These are phyloP conservation scores for Dipodomys spectabilis DNA, from an alignment of 2,113 vertebrate genomes.

Conservation along the genomic window DNA sequence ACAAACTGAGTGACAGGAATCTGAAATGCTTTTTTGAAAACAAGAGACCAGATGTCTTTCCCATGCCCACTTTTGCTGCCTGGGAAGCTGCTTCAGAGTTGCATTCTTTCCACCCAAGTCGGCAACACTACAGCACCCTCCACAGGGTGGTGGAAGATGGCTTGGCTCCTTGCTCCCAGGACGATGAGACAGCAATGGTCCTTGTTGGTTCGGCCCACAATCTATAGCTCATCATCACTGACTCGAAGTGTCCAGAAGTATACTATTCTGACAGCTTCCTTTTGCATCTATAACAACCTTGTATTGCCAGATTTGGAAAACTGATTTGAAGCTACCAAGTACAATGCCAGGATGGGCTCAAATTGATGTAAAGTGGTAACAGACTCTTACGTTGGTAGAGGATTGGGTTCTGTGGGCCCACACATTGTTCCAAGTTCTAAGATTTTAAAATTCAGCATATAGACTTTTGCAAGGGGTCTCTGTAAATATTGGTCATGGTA, in stretches of 20 bases:
- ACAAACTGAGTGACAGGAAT: conserved; percentile 90
- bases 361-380: background rate
- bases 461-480: background rate
- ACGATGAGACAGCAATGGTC: conserved; percentile 86
- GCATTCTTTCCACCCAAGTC: conserved; percentile 85
- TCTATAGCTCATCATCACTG: conserved; percentile 52
- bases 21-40: conserved; percentile 91
- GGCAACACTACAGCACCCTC: conserved; percentile 90
- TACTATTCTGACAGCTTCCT: background rate
- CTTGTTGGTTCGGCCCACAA: conserved; percentile 78
- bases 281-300: background rate
- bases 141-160: conserved; percentile 89
- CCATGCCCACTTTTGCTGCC: conserved; percentile 87
- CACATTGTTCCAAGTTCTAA: background rate
- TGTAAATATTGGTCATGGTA: background rate
- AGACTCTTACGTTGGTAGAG: background rate
- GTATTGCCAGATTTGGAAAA: background rate
- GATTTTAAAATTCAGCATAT: background rate
- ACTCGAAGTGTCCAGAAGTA: rapidly evolving
- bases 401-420: background rate
- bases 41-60: conserved; percentile 82
- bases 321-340: background rate
- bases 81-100: conserved; percentile 92
- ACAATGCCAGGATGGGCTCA: background rate
- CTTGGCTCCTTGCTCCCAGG: conserved; percentile 78